A percentile compares a stretch with the other conserved stretches of the same genome.
Conservation (phyloP, 1,140 invertebrate species). For the Ladona fulva region DNA sequence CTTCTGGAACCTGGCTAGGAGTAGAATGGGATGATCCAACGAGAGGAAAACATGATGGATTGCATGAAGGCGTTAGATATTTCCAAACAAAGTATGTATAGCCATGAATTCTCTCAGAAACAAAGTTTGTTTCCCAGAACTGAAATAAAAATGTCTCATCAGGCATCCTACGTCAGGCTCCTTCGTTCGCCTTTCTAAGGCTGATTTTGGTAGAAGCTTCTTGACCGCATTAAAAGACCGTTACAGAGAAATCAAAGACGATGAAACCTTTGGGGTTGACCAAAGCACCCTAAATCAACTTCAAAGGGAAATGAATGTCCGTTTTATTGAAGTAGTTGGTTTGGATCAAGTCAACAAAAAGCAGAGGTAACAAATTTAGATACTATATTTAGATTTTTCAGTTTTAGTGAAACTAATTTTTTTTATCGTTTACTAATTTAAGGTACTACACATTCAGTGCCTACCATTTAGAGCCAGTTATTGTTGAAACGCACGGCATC, state of each 20-base stretch:
- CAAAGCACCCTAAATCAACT: constrained; percentile 49
- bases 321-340: constrained; percentile 77
- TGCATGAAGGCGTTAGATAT: constrained; percentile 67
- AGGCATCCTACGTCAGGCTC: constrained; percentile 65
- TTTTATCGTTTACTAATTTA: neutral
- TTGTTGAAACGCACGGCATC: no score
- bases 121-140: neutral
- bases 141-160: constrained; percentile 25
- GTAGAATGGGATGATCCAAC: constrained; percentile 85
- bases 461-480: no score
- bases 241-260: constrained; percentile 53
- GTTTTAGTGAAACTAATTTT: neutral
- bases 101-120: neutral
- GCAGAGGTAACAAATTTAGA: constrained; percentile 49
- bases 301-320: constrained; percentile 58
- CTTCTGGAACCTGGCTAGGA: constrained; percentile 65
- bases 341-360: constrained; percentile 75
- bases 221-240: constrained; percentile 60
- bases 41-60: constrained; percentile 86
- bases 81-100: constrained; percentile 47
- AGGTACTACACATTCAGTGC: no score
- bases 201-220: constrained; percentile 56
- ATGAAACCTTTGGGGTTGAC: constrained; percentile 44
- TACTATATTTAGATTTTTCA: neutral
- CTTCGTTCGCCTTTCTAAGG: constrained; percentile 74